phyloP scores from a whole-genome alignment of 1,140 invertebrate species.

The Drosophila serrata region DNA sequence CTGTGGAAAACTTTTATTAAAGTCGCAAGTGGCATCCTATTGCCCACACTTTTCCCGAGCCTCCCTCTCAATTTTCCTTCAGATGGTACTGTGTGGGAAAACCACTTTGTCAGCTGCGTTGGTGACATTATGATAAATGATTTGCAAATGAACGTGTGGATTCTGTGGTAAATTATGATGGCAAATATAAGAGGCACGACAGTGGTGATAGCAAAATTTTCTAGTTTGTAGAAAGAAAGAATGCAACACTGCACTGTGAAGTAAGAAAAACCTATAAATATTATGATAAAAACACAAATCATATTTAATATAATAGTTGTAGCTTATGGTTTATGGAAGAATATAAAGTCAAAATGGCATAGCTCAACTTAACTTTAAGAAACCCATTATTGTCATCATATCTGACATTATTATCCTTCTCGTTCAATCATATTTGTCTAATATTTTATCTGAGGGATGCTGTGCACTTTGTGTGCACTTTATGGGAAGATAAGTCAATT shows the following conservation, averaged over 20 bases:
- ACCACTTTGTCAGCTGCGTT: constrained; percentile 46
- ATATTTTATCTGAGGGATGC: constrained; percentile 11
- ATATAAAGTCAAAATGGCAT: constrained; percentile 31
- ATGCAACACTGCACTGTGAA: neutral
- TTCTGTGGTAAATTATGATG: constrained; percentile 44
- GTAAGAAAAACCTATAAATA: neutral
- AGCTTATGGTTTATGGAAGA: constrained; percentile 17
- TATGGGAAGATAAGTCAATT: constrained; percentile 24
- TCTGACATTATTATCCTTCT: neutral
- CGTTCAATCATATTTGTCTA: neutral
- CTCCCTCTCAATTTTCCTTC: constrained; percentile 19
- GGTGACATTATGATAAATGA: constrained; percentile 52
- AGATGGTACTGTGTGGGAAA: constrained; percentile 19
- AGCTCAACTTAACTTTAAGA: constrained; percentile 5
- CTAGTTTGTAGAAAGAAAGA: neutral
- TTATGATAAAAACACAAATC: neutral
- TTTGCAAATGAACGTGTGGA: constrained; percentile 57
- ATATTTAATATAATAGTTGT: too few relatives aligned
- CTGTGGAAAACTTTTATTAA: constrained; percentile 31
- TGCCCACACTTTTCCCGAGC: constrained; percentile 19
- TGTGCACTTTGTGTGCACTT: constrained; percentile 1
- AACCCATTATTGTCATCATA: neutral
- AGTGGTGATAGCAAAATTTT: neutral
- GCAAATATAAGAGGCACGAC: constrained; percentile 23
- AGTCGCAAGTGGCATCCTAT: constrained; percentile 34